Evolutionary conservation across 2,888 invertebrate species (phyloP).

Genomic region (Gymnosoma rotundatum): DNA sequence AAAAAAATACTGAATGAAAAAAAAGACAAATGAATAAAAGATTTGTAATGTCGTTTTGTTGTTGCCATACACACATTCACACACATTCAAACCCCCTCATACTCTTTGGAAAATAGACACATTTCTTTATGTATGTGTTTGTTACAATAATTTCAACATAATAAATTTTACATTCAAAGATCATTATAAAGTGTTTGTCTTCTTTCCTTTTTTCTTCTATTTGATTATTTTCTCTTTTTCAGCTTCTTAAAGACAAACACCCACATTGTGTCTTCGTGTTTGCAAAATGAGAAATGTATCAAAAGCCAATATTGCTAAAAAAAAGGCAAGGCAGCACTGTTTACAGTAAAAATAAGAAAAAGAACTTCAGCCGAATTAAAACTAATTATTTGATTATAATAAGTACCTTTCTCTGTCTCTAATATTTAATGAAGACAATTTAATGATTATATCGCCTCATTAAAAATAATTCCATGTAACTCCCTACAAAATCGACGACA

Average conservation of each 20-base stretch:
- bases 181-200: slow-evolving; percentile 67
- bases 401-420: too few species aligned
- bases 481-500: too few species aligned
- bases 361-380: too few species aligned
- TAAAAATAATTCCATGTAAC: too few species aligned
- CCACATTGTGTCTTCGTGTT: slow-evolving; percentile 21
- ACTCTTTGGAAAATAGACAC: not conserved
- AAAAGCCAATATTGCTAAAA: slow-evolving; percentile 32
- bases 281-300: slow-evolving; percentile 1
- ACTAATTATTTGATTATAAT: too few species aligned
- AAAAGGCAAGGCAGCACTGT: not conserved
- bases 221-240: not conserved
- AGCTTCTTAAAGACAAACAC: slow-evolving; percentile 38
- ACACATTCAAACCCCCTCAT: not conserved
- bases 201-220: not conserved
- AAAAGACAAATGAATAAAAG: slow-evolving; percentile 72
- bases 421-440: too few species aligned
- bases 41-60: slow-evolving; percentile 43
- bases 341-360: not conserved
- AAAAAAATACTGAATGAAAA: not conserved
- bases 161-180: slow-evolving; percentile 73
- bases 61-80: not conserved
- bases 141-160: slow-evolving; percentile 50
- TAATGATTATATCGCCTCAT: too few species aligned
- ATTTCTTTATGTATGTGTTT: not conserved